Conservation (phyloP, 2,797 vertebrate species). For the Pitangus sulphuratus region DNA sequence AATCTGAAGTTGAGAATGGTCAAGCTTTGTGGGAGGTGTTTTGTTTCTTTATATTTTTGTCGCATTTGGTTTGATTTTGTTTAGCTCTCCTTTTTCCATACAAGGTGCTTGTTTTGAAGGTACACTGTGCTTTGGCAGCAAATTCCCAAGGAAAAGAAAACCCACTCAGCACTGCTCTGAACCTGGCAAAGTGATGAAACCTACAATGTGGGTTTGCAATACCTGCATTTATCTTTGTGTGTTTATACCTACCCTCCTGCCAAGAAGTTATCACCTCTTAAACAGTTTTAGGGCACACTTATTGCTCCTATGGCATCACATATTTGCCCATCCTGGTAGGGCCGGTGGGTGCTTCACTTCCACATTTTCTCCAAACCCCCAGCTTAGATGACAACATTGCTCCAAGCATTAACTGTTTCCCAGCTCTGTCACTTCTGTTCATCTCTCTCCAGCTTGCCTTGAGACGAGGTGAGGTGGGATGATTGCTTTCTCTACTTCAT, state of each 20-base stretch:
- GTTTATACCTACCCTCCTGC: not conserved
- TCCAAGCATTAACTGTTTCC: not conserved
- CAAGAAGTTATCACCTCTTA: not conserved
- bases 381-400: not conserved
- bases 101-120: not conserved
- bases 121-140: not conserved
- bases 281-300: not conserved
- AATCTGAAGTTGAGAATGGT: not conserved
- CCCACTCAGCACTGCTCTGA: not conserved
- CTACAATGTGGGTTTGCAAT: not conserved
- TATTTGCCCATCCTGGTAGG: not conserved
- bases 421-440: not conserved
- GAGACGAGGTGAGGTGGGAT: not conserved
- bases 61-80: not conserved
- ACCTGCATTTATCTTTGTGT: not conserved
- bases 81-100: not conserved
- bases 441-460: not conserved
- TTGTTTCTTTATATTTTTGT: not conserved
- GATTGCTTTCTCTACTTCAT: not conserved
- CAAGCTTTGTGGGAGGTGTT: not conserved
- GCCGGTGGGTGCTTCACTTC: not conserved
- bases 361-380: rapidly evolving
- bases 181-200: not conserved
- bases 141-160: not conserved
- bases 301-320: not conserved